Percentiles rank a stretch among this genome's conserved stretches.
phyloP scores from a whole-genome alignment of 2,797 vertebrate species.

The Limnodromus scolopaceus region DNA sequence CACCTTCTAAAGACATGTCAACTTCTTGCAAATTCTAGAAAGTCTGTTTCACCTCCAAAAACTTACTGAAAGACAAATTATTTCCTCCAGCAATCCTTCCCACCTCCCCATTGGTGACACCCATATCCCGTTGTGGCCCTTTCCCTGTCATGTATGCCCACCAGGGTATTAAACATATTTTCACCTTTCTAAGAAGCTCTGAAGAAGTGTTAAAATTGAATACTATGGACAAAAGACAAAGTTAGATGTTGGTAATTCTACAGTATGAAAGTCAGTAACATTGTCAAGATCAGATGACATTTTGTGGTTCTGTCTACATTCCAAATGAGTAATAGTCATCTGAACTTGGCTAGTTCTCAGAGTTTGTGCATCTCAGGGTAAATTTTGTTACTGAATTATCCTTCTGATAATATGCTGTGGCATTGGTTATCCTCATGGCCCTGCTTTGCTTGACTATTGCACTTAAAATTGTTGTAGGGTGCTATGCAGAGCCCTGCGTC shows the following conservation, averaged over 20 bases:
- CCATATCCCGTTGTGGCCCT: accelerated
- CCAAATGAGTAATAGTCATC: background rate
- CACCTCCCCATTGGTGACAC: background rate
- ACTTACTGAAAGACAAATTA: background rate
- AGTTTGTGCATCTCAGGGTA: background rate
- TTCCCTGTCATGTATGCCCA: background rate
- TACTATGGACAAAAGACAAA: accelerated
- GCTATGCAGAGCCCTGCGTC: background rate
- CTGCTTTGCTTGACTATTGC: background rate
- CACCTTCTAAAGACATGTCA: background rate
- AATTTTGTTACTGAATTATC: background rate
- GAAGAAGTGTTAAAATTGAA: background rate
- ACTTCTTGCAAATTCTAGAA: background rate
- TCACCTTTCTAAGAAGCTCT: background rate
- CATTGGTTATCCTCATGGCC: accelerated
- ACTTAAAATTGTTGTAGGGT: background rate
- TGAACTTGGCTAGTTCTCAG: background rate
- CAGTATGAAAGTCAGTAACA: background rate
- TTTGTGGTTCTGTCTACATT: background rate
- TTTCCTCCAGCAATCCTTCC: background rate
- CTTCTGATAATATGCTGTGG: background rate
- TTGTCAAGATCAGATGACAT: background rate
- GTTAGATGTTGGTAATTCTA: background rate
- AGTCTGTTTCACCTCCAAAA: background rate
- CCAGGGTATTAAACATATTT: background rate